These are phyloP conservation scores for Batillaria attramentaria DNA, from an alignment of 1,140 invertebrate species.

Conservation along the genomic window DNA sequence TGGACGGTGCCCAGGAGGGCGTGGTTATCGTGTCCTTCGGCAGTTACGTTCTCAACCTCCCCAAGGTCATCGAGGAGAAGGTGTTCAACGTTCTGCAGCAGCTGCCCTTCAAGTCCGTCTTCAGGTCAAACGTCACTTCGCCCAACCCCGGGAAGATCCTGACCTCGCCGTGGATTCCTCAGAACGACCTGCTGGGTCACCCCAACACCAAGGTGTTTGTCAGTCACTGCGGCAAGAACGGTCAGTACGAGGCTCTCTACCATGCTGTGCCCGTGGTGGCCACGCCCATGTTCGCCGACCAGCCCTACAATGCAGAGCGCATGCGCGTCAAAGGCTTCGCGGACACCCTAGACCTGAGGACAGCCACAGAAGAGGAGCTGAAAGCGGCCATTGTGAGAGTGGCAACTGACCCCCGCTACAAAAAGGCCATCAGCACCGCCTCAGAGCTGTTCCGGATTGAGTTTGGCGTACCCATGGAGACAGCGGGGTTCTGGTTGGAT, in stretches of 20 bases:
- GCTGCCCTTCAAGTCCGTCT: constrained; percentile 27
- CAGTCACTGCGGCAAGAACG: constrained; percentile 82
- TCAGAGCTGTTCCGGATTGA: constrained; percentile 49
- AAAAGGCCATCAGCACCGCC: constrained; percentile 45
- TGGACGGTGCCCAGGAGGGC: constrained; percentile 35
- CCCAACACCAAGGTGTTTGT: constrained; percentile 76
- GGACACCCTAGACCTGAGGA: constrained; percentile 34
- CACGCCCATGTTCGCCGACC: constrained; percentile 82
- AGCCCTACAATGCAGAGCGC: constrained; percentile 71
- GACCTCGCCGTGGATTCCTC: constrained; percentile 36
- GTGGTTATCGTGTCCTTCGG: constrained; percentile 49
- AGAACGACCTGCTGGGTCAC: constrained; percentile 41
- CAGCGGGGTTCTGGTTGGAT: constrained; percentile 53
- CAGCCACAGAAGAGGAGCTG: constrained; percentile 33
- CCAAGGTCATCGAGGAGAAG: constrained; percentile 22
- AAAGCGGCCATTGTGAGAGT: constrained; percentile 38
- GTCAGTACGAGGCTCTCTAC: constrained; percentile 77
- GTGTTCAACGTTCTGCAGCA: constrained; percentile 30
- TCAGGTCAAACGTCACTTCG: constrained; percentile 27
- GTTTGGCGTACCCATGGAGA: constrained; percentile 40
- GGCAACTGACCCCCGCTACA: constrained; percentile 42
- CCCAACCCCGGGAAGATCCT: constrained; percentile 31
- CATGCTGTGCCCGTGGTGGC: constrained; percentile 72
- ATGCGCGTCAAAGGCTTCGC: constrained; percentile 42
- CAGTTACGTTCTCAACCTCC: constrained; percentile 24